Percentiles rank a stretch among this genome's conserved stretches.
Evolutionary conservation across 2,113 vertebrate species (phyloP).

Genomic region (Thalassarche chlororhynchos): DNA sequence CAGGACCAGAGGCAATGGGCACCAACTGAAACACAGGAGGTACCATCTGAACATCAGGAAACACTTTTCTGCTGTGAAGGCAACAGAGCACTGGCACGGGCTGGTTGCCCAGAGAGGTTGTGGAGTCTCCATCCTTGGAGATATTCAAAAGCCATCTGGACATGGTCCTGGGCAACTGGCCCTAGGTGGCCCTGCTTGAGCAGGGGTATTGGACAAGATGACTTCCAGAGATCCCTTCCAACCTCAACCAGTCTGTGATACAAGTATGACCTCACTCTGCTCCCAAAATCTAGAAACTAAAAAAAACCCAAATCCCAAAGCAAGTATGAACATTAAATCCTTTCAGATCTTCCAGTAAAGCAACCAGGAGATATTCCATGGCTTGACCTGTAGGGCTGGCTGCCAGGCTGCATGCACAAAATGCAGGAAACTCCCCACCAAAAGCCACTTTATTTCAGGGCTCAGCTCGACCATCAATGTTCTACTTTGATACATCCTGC

Average conservation of each 20-base stretch:
- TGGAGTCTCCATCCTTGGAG: neutral
- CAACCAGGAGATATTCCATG: neutral
- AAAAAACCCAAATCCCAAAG: neutral
- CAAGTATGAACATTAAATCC: neutral
- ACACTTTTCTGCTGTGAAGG: neutral
- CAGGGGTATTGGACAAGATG: neutral
- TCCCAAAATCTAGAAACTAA: neutral
- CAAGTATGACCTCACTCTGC: neutral
- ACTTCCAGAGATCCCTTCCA: neutral
- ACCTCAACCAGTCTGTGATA: neutral
- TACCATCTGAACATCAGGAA: neutral
- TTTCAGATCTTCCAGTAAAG: neutral
- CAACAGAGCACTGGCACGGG: neutral
- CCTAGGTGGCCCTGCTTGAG: neutral
- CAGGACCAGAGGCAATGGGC: neutral
- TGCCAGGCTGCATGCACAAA: neutral
- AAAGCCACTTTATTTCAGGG: neutral
- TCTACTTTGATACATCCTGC: neutral
- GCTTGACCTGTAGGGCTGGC: neutral
- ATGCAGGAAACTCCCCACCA: neutral
- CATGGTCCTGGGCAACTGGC: too few species aligned
- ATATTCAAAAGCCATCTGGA: neutral
- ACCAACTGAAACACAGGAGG: neutral
- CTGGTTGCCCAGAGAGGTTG: neutral
- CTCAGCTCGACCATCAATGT: neutral